Conservation (phyloP, 2,797 vertebrate genomes). For the Manis crassicaudata region DNA sequence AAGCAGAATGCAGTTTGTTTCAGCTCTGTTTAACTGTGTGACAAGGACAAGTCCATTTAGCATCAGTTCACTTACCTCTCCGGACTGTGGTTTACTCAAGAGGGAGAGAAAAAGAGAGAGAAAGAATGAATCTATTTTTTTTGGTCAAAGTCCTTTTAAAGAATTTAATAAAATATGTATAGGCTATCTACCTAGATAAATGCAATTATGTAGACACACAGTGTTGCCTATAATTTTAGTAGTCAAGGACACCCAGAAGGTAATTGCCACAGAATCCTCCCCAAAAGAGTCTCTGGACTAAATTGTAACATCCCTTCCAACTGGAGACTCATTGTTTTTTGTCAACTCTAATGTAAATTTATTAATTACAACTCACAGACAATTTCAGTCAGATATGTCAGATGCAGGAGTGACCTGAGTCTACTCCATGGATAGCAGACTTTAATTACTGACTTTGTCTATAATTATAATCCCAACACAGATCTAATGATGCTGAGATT, state of each 20-base stretch:
- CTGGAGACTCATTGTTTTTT: background rate
- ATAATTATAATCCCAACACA: background rate
- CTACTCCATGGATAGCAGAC: background rate
- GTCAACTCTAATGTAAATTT: background rate
- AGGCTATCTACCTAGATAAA: background rate
- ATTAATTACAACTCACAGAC: background rate
- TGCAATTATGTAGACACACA: background rate
- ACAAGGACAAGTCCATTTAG: background rate
- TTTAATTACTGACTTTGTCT: constrained; percentile 24
- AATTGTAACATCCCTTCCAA: background rate
- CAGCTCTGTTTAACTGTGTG: background rate
- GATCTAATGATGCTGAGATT: background rate
- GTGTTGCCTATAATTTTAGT: background rate
- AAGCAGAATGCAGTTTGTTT: background rate
- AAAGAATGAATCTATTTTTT: background rate
- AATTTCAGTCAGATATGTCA: background rate
- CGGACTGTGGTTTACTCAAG: background rate
- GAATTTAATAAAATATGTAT: background rate
- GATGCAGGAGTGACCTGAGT: background rate
- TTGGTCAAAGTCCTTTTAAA: background rate
- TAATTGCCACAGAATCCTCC: background rate
- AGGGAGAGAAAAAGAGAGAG: background rate
- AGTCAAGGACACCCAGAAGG: background rate
- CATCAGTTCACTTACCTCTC: background rate
- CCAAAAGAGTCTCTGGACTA: background rate